Conservation (phyloP, 1,140 invertebrate genomes). For the Scylla paramamosain region DNA sequence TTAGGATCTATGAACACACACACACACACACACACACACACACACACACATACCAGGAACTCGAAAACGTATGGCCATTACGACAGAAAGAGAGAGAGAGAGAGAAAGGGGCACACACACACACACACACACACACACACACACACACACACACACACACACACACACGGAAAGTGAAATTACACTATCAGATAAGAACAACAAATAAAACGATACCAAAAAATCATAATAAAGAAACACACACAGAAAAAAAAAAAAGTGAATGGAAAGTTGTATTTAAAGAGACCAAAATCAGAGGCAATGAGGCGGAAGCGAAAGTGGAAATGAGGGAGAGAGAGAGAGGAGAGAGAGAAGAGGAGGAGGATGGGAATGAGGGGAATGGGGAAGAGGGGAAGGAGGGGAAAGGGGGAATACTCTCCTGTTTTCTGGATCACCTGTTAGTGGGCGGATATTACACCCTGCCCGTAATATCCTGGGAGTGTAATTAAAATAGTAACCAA, state of each 20-base stretch:
- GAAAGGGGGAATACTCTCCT: neutral
- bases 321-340: neutral
- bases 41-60: neutral
- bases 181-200: neutral
- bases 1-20: neutral
- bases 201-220: neutral
- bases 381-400: too few species aligned
- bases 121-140: too few species aligned
- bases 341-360: neutral
- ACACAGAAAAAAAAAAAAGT: neutral
- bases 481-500: neutral
- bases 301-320: neutral
- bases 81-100: neutral
- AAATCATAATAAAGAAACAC: neutral
- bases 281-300: neutral
- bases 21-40: constrained; percentile 21
- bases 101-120: neutral
- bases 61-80: too few species aligned
- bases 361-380: too few species aligned
- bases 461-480: neutral
- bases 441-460: neutral
- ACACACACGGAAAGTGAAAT: too few species aligned
- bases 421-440: constrained; percentile 2
- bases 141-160: neutral
- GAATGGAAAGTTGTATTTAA: neutral